Base-by-base conservation (phyloP, 23 tunicate genomes). In the Trididemnum nubilum region DNA sequence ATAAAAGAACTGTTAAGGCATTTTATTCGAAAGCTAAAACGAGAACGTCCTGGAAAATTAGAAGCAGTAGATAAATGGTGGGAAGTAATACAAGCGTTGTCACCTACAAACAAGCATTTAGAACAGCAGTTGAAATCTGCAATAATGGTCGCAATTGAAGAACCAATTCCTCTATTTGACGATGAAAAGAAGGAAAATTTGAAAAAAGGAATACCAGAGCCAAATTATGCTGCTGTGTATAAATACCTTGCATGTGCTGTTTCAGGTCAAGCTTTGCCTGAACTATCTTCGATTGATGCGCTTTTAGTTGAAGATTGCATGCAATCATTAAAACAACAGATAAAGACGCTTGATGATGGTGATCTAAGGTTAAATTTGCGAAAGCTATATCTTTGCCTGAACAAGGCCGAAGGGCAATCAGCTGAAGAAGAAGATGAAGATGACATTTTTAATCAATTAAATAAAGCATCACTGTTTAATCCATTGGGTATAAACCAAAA, bases 271-370 rank as follows among this genome's bases (percentile, higher is more conserved):
- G 65, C 81, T 2, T 50, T 89, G 81, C 94, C 94, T 7, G 76
- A 37, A 35, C 75, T 89, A 0, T 82, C 94, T 7, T 88, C 94
- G 9, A 79, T 89, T 19, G 80, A 84, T 33, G 44, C 89, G 15
- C 64, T 89, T 23, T 77, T 84, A 4, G 81, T 89, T 32, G 94
- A 89, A 59, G 94, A 89, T 33, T 89, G 88, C 64, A 78, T 89
- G 76, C 94, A 89, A 35, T 83, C 88, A 60, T 36, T 89, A 31
- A 44, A 75, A 19, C 77, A 82, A 34, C 94, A 89, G 72, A 83
- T 89, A 2, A 82, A 89, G 72, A 32, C 72, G 15, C 81, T 89
- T 2, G 71, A 79, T 32, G 94, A 89, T 79, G 76, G 52, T 21
- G 94, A 83, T 57, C 44, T 89, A 39, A 60, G 88, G 25, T n/a